A percentile compares a stretch with the other conserved stretches of the same genome.
These are phyloP conservation scores for Cotesia typhae DNA, from an alignment of 1,140 invertebrate genomes.

Conservation along the genomic window DNA sequence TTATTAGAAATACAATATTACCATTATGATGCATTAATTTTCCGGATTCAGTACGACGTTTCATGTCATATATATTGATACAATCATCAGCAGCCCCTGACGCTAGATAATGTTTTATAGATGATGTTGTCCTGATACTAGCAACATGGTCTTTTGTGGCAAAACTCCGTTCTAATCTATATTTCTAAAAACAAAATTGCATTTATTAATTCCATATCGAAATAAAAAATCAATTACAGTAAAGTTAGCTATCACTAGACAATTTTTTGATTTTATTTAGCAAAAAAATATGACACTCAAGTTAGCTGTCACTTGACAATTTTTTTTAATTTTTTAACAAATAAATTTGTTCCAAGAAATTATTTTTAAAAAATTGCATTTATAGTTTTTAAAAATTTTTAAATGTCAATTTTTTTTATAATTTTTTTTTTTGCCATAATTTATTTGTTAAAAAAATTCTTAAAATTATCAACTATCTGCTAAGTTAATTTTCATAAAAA, in stretches of 20 bases:
- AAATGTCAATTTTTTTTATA: too few relatives aligned
- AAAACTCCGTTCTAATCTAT: constrained; percentile 77
- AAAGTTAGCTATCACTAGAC: neutral
- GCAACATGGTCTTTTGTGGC: constrained; percentile 85
- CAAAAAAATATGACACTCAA: neutral
- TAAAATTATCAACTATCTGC: too few relatives aligned
- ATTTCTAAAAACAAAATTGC: constrained; percentile 60
- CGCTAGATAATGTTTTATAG: constrained; percentile 79
- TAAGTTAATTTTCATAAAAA: too few relatives aligned
- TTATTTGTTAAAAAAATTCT: too few relatives aligned
- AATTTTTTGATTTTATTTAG: constrained; percentile 10
- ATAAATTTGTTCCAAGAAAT: too few relatives aligned
- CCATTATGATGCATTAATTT: constrained; percentile 84
- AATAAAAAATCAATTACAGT: neutral
- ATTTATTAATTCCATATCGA: constrained; percentile 12
- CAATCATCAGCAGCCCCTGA: constrained; percentile 91
- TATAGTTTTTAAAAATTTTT: too few relatives aligned
- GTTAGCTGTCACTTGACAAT: too few relatives aligned
- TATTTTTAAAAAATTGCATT: too few relatives aligned
- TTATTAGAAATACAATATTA: constrained; percentile 41
- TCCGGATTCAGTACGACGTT: constrained; percentile 78
- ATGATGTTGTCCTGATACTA: constrained; percentile 78
- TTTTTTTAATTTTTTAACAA: too few relatives aligned
- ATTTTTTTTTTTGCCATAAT: too few relatives aligned
- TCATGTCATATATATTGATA: constrained; percentile 86